phyloP scores from a whole-genome alignment of 2,888 invertebrate species.

The Anthophora plumipes region DNA sequence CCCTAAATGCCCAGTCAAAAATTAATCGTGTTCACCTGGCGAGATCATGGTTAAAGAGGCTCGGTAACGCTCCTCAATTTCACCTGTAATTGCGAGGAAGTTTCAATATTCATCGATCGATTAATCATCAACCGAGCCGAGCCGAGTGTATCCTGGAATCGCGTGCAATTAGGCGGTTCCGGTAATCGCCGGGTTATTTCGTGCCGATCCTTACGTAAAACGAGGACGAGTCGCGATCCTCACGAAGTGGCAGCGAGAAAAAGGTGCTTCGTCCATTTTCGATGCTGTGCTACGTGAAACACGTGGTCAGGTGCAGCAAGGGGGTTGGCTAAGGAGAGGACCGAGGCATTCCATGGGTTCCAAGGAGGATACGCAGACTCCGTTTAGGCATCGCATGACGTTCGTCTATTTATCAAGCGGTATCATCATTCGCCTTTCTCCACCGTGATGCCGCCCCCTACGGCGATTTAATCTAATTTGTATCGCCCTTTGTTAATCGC shows the following conservation, averaged over 20 bases:
- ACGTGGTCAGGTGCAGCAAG: conserved; percentile 3
- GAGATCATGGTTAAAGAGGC: neutral
- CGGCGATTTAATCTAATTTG: conserved; percentile 85
- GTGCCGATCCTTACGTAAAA: neutral
- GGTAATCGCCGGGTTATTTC: conserved; percentile 23
- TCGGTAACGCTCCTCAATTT: conserved; percentile 1
- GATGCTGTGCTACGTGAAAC: neutral
- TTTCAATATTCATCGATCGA: conserved; percentile 29
- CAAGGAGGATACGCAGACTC: conserved; percentile 72
- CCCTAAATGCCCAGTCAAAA: neutral
- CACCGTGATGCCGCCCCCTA: conserved; percentile 82
- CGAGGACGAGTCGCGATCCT: neutral
- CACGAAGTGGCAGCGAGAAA: neutral
- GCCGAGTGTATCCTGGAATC: conserved; percentile 3
- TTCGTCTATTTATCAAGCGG: conserved; percentile 84
- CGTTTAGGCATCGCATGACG: conserved; percentile 84
- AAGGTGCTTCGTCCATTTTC: neutral
- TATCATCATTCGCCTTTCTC: conserved; percentile 82
- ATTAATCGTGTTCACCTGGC: neutral
- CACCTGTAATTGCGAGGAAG: conserved; percentile 8
- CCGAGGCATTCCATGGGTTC: conserved; percentile 58
- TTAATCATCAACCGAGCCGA: conserved; percentile 7
- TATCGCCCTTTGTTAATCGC: conserved; percentile 84
- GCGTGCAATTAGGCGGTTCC: conserved; percentile 19
- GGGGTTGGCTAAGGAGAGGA: conserved; percentile 4